Base-by-base conservation (phyloP, 1,140 invertebrate species). In the Lutraria rhynchaena region DNA sequence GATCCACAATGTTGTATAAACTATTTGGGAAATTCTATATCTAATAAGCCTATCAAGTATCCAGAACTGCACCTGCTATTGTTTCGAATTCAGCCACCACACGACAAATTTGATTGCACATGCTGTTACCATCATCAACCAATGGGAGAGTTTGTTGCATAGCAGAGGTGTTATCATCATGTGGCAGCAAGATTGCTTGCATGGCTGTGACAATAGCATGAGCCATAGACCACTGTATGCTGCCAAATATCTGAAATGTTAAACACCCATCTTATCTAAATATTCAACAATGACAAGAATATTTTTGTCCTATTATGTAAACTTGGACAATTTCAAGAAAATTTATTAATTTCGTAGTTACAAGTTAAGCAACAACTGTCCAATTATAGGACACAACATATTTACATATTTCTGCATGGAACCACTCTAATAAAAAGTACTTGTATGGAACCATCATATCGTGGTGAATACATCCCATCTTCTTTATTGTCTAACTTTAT, bases 1-100 rank as follows among this genome's bases (percentile, higher is more conserved):
- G 87, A 90, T 17, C 87, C 89, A 86, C 89, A 90, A 37, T 90
- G 82, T 69, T 88, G 85, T 41, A 92, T 90, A 83, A 93, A 93
- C 24, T 89, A 83, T 58, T 87, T 88, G 9, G 89, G 85, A 81
- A 93, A 92, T 31, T 88, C 82, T 13, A 89, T 73, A 71, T 92
- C 87, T 29, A 89, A 83, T 33, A 92, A 74, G 81, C 90, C n/a
- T n/a, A n/a, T 89, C 22, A 83, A 83, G 0, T n/a, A n/a, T 91
- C 83, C 31, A 93, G 82, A 31, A 92, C 89, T 82, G 89, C 89
- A 76, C 89, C 89, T 0, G 92, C 90, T 27, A 91, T 82, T 7
- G 92, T 91, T 78, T 90, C 81, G 35, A 93, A 89, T 87, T 93
- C 92, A 1, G 91, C 90, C 24, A 92, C 78, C 15, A 93, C 88